Evolutionary conservation across 2,113 vertebrate genomes (phyloP).

Genomic region (Psittacara wagleri): DNA sequence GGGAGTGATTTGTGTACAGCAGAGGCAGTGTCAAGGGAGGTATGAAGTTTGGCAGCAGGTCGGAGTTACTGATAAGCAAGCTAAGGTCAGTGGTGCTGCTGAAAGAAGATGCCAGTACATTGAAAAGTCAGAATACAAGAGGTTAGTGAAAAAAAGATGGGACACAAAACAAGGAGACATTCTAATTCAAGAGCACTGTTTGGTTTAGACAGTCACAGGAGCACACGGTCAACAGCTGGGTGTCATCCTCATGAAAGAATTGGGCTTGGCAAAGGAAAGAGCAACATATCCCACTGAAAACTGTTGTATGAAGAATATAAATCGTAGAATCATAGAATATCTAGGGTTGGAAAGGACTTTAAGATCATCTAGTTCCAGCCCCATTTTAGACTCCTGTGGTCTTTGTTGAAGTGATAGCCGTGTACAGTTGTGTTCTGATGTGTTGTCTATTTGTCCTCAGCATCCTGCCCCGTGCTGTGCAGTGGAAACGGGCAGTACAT

Average conservation of each 20-base stretch:
- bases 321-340: neutral
- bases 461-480: slow-evolving; percentile 95
- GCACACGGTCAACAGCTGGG: neutral
- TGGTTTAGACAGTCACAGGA: neutral
- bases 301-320: neutral
- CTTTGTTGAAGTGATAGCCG: neutral
- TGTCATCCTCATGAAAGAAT: neutral
- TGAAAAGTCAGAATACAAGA: neutral
- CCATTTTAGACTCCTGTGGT: neutral
- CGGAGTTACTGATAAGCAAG: neutral
- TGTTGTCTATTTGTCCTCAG: slow-evolving; percentile 58
- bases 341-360: neutral
- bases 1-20: neutral
- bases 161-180: neutral
- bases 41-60: neutral
- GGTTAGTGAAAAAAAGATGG: neutral
- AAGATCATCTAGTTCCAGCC: neutral
- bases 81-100: neutral
- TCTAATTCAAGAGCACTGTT: neutral
- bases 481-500: slow-evolving; percentile 97
- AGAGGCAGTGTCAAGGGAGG: neutral
- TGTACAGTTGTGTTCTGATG: neutral
- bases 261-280: neutral
- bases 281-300: neutral
- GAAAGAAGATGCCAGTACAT: neutral